These are phyloP conservation scores for Drosophila histrio DNA, from an alignment of 2,888 invertebrate genomes.

Conservation along the genomic window DNA sequence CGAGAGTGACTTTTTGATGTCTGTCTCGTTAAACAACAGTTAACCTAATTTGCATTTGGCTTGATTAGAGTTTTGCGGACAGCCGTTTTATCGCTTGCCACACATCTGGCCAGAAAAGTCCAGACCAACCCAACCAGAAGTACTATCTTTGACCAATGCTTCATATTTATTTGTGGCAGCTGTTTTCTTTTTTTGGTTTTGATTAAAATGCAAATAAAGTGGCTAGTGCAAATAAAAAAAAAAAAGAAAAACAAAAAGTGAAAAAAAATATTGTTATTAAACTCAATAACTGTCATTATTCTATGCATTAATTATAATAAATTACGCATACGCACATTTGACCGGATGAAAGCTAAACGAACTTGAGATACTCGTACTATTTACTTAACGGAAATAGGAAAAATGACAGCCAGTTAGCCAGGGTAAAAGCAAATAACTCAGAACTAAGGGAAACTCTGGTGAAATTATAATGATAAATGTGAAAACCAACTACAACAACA, in stretches of 20 bases:
- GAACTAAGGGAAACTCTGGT: slow-evolving; percentile 41
- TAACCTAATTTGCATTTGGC: slow-evolving; percentile 71
- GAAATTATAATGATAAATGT: slow-evolving; percentile 75
- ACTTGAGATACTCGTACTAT: slow-evolving; percentile 11
- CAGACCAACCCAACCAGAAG: slow-evolving; percentile 12
- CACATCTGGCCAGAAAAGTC: slow-evolving; percentile 42
- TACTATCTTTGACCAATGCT: slow-evolving; percentile 26
- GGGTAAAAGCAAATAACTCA: slow-evolving; percentile 5
- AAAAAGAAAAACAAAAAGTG: slow-evolving; percentile 7
- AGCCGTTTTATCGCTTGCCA: slow-evolving; percentile 34
- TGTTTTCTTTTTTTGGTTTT: slow-evolving; percentile 38
- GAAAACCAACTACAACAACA: slow-evolving; percentile 11
- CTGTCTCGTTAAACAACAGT: slow-evolving; percentile 66
- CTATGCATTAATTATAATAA: slow-evolving; percentile 71
- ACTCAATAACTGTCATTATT: slow-evolving; percentile 68
- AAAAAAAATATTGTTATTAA: slow-evolving; percentile 61
- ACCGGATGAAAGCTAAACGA: slow-evolving; percentile 18
- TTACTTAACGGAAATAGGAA: slow-evolving; percentile 59
- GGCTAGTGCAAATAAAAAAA: background rate
- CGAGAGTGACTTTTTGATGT: slow-evolving; percentile 27
- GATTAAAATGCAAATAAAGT: slow-evolving; percentile 66
- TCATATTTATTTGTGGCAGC: slow-evolving; percentile 44
- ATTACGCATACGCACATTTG: slow-evolving; percentile 56
- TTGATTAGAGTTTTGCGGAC: slow-evolving; percentile 52
- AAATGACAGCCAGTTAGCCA: slow-evolving; percentile 25